Percentiles rank a stretch among this genome's conserved stretches.
Evolutionary conservation across 35 echinoderm and acorn worm genomes (phyloP).

Genomic region (Heliocidaris erythrogramma): DNA sequence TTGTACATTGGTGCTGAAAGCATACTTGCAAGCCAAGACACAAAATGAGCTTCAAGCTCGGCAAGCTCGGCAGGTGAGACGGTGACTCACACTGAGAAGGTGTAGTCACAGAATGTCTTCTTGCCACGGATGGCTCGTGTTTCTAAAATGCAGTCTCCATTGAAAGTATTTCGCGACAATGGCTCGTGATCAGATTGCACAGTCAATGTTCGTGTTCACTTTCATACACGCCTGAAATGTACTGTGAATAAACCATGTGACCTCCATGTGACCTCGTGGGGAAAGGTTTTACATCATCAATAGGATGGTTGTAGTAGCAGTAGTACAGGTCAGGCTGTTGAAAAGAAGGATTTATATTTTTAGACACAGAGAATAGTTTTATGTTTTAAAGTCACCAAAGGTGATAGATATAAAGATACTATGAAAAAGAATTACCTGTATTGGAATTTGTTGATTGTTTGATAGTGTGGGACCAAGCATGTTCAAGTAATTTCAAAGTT

Average conservation of each 20-base stretch:
- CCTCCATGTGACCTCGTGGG: background rate
- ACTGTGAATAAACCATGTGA: background rate
- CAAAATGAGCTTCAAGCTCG: background rate
- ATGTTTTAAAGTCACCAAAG: background rate
- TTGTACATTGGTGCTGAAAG: slow-evolving; percentile 9
- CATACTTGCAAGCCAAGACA: background rate
- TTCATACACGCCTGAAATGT: no score
- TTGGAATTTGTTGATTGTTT: background rate
- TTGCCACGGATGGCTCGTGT: background rate
- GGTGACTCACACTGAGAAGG: background rate
- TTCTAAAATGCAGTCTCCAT: background rate
- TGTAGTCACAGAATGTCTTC: background rate
- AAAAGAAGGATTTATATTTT: background rate
- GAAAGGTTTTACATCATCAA: background rate
- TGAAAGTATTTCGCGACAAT: no score
- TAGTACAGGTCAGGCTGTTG: background rate
- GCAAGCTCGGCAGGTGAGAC: background rate
- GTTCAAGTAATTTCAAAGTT: background rate
- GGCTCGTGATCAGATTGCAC: no score
- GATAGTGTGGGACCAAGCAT: background rate
- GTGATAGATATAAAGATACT: background rate
- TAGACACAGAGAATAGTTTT: background rate
- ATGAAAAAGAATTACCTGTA: background rate
- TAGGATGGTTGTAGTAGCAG: background rate
- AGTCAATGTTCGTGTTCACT: no score